Conservation (phyloP, 2,113 vertebrate species). For the Eulacestoma nigropectus region DNA sequence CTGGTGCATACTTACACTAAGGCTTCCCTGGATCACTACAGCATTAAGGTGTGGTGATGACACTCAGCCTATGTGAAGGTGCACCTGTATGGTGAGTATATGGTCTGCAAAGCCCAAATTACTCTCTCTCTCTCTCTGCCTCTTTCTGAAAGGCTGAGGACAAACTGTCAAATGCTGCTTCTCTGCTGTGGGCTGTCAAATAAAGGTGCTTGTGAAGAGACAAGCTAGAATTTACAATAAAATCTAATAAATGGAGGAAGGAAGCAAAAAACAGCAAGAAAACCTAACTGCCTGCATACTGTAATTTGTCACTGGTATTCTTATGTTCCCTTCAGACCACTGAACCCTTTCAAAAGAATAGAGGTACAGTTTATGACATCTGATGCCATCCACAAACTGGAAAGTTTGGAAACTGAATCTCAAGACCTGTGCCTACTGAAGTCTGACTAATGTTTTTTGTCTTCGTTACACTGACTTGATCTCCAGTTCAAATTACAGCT, state of each 20-base stretch:
- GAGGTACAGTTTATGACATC: slow-evolving; percentile 7
- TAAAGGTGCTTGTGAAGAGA: background rate
- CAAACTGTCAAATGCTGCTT: background rate
- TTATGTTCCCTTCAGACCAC: background rate
- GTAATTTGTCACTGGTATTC: background rate
- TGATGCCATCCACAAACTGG: slow-evolving; percentile 13
- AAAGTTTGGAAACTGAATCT: slow-evolving; percentile 61
- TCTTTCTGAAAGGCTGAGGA: background rate
- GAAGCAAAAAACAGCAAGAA: background rate
- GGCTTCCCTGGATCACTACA: background rate
- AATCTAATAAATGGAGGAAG: background rate
- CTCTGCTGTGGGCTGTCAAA: background rate
- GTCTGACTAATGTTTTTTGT: slow-evolving; percentile 20
- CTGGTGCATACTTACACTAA: background rate
- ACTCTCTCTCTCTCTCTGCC: background rate
- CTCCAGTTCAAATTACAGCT: slow-evolving; percentile 5
- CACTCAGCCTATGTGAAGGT: background rate
- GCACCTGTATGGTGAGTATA: background rate
- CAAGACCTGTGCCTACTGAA: background rate
- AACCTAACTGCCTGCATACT: background rate
- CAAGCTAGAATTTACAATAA: background rate
- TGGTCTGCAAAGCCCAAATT: background rate
- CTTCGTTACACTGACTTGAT: background rate
- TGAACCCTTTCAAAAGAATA: background rate
- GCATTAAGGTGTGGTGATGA: background rate